These are phyloP conservation scores for Nasua narica DNA, from an alignment of 2,797 vertebrate species.

Conservation along the genomic window DNA sequence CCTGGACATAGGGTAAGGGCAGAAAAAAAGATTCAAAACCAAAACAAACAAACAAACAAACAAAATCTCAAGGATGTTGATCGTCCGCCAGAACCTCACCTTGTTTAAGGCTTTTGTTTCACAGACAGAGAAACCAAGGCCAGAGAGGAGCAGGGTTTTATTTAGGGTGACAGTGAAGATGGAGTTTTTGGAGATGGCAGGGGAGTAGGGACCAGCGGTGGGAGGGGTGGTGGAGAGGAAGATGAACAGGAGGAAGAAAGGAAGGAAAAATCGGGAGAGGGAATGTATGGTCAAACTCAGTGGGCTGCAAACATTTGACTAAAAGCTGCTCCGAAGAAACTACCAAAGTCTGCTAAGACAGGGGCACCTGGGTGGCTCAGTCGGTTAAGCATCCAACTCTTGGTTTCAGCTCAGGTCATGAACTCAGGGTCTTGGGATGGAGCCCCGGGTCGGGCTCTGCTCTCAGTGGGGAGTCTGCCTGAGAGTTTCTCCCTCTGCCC, in stretches of 20 bases:
- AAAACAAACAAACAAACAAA: not conserved
- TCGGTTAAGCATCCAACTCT: not conserved
- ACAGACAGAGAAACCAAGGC: not conserved
- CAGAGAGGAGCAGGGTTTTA: not conserved
- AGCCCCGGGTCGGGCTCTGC: not conserved
- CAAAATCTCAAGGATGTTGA: conserved; percentile 1
- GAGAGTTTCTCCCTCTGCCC: not conserved
- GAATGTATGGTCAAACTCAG: not conserved
- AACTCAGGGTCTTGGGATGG: not conserved
- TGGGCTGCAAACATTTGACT: not conserved
- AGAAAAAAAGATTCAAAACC: not conserved
- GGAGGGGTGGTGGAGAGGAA: not conserved
- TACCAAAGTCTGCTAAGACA: not conserved
- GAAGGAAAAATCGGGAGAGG: not conserved
- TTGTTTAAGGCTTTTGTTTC: conserved; percentile 11
- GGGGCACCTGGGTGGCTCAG: not conserved
- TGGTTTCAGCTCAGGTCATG: not conserved
- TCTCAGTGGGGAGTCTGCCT: not conserved
- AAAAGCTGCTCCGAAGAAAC: conserved; percentile 1
- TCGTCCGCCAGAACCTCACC: not conserved
- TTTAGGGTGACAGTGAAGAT: not conserved
- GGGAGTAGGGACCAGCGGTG: not conserved
- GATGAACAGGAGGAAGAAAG: not conserved
- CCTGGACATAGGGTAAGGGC: not conserved
- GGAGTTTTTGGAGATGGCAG: not conserved